Evolutionary conservation across 2,113 vertebrate genomes (phyloP).

Genomic region (Ceuthmochares aereus): DNA sequence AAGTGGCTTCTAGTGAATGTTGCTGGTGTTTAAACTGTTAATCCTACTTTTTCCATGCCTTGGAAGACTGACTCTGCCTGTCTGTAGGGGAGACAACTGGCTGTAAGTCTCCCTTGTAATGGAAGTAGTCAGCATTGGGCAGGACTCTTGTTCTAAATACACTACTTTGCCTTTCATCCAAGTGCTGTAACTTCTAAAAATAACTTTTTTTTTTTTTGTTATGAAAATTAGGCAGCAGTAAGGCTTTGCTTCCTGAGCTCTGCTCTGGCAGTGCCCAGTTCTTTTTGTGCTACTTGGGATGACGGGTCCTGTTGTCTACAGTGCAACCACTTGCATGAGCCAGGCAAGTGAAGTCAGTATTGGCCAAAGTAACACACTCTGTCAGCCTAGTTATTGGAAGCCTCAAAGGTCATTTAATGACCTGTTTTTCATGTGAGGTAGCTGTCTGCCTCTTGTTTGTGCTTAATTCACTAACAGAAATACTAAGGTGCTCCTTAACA

Average conservation of each 20-base stretch:
- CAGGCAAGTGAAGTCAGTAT: not conserved
- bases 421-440: not conserved
- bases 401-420: not conserved
- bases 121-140: not conserved
- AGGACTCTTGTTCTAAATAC: not conserved
- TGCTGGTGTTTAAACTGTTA: not conserved
- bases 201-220: not conserved
- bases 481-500: not conserved
- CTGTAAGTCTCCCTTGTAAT: not conserved
- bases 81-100: not conserved
- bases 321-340: not conserved
- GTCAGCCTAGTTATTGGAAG: not conserved
- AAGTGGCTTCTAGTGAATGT: not conserved
- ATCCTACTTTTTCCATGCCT: not conserved
- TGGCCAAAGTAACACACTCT: not conserved
- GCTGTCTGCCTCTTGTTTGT: not conserved
- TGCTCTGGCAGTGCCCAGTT: not conserved
- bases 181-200: not conserved
- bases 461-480: not conserved
- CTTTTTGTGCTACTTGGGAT: rapidly evolving
- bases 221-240: not conserved
- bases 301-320: rapidly evolving
- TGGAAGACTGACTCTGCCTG: not conserved
- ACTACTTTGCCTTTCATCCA: not conserved
- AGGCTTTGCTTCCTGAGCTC: not conserved